A percentile compares a stretch with the other conserved stretches of the same genome.
These are phyloP conservation scores for Corythornis madagascariensis DNA, from an alignment of 2,113 vertebrate species.

Conservation along the genomic window DNA sequence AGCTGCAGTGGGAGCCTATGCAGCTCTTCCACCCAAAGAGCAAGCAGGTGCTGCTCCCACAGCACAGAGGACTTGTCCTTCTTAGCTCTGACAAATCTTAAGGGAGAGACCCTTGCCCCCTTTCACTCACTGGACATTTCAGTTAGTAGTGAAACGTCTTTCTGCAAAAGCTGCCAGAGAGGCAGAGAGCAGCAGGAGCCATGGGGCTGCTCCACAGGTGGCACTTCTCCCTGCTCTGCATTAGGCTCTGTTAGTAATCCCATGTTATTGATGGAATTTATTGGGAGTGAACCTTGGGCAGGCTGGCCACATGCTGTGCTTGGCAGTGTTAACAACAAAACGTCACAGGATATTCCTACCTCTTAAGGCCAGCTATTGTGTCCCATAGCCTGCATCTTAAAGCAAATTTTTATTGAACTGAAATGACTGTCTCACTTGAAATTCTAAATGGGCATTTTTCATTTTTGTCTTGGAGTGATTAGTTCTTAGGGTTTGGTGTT, in stretches of 20 bases:
- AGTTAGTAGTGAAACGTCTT: neutral
- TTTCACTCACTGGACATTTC: neutral
- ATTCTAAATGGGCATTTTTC: neutral
- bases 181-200: neutral
- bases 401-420: neutral
- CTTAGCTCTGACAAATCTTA: neutral
- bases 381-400: neutral
- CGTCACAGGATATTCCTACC: neutral
- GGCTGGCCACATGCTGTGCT: neutral
- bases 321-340: neutral
- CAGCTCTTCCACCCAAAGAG: neutral
- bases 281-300: neutral
- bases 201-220: neutral
- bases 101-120: neutral
- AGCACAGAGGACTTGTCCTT: neutral
- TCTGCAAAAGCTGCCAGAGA: neutral
- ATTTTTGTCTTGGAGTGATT: neutral
- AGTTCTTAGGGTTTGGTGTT: neutral
- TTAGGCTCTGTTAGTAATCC: constrained; percentile 4
- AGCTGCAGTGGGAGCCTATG: neutral
- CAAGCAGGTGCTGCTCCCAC: neutral
- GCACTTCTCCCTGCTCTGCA: neutral
- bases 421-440: neutral
- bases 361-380: neutral
- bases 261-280: neutral